Evolutionary conservation across 2,888 invertebrate genomes (phyloP).

Genomic region (Tenthredo scrophulariae): DNA sequence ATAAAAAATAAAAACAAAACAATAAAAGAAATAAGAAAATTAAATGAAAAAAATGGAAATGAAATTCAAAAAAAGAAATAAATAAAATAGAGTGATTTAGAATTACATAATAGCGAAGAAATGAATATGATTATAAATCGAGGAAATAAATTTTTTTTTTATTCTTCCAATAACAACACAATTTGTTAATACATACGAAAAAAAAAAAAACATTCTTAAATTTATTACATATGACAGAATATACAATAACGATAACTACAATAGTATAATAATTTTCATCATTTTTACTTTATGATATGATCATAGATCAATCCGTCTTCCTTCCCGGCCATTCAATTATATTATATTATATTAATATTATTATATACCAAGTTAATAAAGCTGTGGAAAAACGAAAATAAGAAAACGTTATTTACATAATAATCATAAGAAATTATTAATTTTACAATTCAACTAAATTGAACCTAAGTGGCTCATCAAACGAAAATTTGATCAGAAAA

Average conservation of each 20-base stretch:
- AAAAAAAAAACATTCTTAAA: not conserved
- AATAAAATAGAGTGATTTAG: not conserved
- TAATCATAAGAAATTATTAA: slow-evolving; percentile 12
- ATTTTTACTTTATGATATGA: slow-evolving; percentile 20
- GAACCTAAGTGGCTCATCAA: not conserved
- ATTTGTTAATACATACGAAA: not conserved
- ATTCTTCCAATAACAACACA: not conserved
- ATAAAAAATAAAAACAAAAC: not conserved
- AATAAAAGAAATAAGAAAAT: not conserved
- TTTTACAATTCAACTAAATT: slow-evolving; percentile 20
- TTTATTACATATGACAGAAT: not conserved
- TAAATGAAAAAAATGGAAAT: not conserved
- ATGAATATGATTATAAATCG: not conserved
- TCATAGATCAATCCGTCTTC: slow-evolving; percentile 21
- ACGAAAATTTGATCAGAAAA: not conserved
- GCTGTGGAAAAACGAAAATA: not conserved
- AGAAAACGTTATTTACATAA: not conserved
- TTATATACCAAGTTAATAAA: not conserved
- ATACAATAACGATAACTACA: not conserved
- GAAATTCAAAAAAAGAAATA: not conserved
- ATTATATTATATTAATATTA: not conserved
- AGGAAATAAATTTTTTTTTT: not conserved
- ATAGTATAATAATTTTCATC: not conserved
- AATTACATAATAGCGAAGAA: not conserved
- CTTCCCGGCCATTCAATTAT: not conserved